Percentiles rank a stretch among this genome's conserved stretches.
phyloP scores from a whole-genome alignment of 2,797 vertebrate genomes.

The Galaxias olidus region DNA sequence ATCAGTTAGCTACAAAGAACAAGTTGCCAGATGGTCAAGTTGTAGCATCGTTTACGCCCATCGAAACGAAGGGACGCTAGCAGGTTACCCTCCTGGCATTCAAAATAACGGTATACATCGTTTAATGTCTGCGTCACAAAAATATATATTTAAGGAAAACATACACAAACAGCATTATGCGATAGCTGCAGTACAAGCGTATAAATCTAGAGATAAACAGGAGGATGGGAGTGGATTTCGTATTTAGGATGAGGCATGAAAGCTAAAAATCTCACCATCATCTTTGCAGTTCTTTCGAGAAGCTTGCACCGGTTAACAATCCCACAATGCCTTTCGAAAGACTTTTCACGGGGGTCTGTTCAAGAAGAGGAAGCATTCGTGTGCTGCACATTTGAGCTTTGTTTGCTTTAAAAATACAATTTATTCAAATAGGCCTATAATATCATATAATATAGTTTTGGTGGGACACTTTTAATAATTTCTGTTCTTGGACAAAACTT shows the following conservation, averaged over 20 bases:
- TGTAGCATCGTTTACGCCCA: constrained; percentile 56
- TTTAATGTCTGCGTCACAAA: neutral
- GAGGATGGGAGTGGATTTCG: constrained; percentile 62
- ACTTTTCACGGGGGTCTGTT: constrained; percentile 23
- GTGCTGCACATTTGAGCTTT: too few species aligned
- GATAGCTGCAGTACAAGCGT: rapidly evolving
- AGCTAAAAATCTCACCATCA: constrained; percentile 77
- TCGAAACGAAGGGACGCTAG: constrained; percentile 16
- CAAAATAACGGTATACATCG: constrained; percentile 3
- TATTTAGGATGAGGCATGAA: neutral
- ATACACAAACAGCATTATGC: rapidly evolving
- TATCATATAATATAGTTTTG: too few species aligned
- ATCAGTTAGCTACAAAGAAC: neutral
- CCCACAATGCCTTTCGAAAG: constrained; percentile 69
- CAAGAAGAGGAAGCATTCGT: constrained; percentile 28
- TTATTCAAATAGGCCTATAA: too few species aligned
- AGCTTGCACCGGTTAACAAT: constrained; percentile 51
- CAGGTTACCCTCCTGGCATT: constrained; percentile 52
- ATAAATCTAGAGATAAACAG: rapidly evolving
- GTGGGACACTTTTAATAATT: too few species aligned
- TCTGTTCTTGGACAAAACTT: too few species aligned
- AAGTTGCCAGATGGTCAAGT: constrained; percentile 13
- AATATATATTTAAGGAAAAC: constrained; percentile 17
- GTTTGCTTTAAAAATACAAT: too few species aligned
- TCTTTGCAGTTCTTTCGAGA: constrained; percentile 76